Conservation (phyloP, 2,888 invertebrate species). For the Cerceris ruficornis region DNA sequence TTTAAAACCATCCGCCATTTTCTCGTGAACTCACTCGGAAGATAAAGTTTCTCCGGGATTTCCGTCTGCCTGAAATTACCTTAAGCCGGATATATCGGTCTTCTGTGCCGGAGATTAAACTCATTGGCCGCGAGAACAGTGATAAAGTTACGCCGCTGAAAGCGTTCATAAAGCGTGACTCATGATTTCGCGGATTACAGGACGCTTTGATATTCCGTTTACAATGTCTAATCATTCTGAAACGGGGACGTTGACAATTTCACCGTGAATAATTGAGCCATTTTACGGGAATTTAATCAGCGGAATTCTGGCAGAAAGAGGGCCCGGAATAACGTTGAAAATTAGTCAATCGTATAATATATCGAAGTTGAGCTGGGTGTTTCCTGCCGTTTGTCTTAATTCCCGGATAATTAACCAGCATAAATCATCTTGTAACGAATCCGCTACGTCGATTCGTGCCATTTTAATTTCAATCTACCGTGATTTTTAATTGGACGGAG, state of each 20-base stretch:
- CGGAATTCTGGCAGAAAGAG: too few species aligned
- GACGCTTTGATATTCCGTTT: neutral
- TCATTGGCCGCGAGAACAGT: neutral
- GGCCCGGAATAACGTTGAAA: too few species aligned
- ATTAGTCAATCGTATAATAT: too few species aligned
- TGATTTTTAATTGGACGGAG: too few species aligned
- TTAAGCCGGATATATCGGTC: conserved; percentile 18
- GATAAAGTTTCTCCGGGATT: neutral
- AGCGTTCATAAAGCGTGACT: neutral
- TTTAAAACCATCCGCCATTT: conserved; percentile 21
- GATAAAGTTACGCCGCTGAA: conserved; percentile 2
- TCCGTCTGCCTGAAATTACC: conserved; percentile 22
- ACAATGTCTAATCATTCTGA: neutral
- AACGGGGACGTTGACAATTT: neutral
- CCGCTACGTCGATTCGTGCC: too few species aligned
- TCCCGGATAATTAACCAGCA: too few species aligned
- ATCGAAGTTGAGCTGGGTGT: too few species aligned
- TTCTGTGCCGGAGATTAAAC: conserved; percentile 3
- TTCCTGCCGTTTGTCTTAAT: too few species aligned
- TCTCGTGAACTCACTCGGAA: conserved; percentile 22
- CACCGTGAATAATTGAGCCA: too few species aligned
- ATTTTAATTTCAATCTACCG: too few species aligned
- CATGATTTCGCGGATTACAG: neutral
- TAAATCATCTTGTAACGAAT: too few species aligned
- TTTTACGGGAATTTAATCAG: too few species aligned